A percentile compares a stretch with the other conserved stretches of the same genome.
Evolutionary conservation across 2,888 invertebrate genomes (phyloP).

Genomic region (Yponomeuta cagnagella): DNA sequence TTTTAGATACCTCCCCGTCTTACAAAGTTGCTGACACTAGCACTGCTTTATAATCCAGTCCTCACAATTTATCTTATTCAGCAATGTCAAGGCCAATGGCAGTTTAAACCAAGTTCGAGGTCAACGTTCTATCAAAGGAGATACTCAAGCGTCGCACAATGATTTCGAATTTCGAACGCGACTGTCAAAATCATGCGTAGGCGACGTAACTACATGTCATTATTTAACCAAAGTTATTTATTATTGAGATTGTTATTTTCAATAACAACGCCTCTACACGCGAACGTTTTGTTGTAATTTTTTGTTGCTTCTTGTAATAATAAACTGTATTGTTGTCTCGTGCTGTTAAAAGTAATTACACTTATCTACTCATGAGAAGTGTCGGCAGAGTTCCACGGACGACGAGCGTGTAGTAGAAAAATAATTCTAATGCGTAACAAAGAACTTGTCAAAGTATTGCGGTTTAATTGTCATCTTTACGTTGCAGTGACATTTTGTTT

Average conservation of each 20-base stretch:
- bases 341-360: not conserved
- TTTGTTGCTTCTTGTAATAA: not conserved
- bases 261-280: constrained; percentile 2
- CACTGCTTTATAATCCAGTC: not conserved
- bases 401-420: too few relatives aligned
- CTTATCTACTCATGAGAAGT: not conserved
- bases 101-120: constrained; percentile 2
- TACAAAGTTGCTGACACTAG: not conserved
- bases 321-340: constrained; percentile 8
- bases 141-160: not conserved
- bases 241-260: too few relatives aligned
- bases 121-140: constrained; percentile 7
- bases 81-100: constrained; percentile 6
- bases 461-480: too few relatives aligned
- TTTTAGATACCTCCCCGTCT: not conserved
- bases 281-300: not conserved
- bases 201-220: not conserved
- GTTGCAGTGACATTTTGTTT: too few relatives aligned
- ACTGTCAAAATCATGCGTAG: constrained; percentile 8
- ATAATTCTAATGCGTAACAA: too few relatives aligned
- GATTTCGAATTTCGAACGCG: constrained; percentile 7
- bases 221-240: not conserved
- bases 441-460: too few relatives aligned
- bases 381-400: not conserved
- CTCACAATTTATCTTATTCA: not conserved